phyloP scores from a whole-genome alignment of 2,113 vertebrate genomes.

The Aptenodytes patagonicus region DNA sequence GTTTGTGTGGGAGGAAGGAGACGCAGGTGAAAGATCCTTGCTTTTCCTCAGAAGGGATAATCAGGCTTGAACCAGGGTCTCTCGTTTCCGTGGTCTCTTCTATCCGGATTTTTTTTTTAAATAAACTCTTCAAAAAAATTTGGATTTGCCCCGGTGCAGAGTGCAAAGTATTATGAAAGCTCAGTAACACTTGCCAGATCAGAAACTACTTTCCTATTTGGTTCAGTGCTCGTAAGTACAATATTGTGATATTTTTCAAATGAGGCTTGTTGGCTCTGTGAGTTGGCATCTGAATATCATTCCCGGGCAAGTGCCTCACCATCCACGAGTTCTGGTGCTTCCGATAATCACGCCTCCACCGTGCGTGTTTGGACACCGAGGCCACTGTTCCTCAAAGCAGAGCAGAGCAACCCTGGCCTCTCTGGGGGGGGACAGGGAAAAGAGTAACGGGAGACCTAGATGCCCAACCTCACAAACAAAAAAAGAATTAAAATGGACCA shows the following conservation, averaged over 20 bases:
- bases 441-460: rapidly evolving
- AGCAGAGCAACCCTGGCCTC: neutral
- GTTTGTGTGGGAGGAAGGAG: neutral
- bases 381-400: neutral
- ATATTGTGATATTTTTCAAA: neutral
- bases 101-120: neutral
- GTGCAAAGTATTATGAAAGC: neutral
- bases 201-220: neutral
- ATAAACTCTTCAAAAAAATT: neutral
- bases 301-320: rapidly evolving
- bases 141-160: neutral
- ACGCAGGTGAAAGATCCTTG: neutral
- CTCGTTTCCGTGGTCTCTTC: neutral
- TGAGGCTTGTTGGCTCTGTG: neutral
- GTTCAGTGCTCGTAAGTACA: rapidly evolving
- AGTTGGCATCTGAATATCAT: neutral
- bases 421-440: neutral
- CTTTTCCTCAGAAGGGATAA: neutral
- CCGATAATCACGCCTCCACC: neutral
- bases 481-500: neutral
- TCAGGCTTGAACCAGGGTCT: neutral
- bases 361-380: rapidly evolving
- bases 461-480: neutral
- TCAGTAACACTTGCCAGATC: neutral
- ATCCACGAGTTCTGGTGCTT: neutral